Base-by-base conservation (phyloP, 2,113 vertebrate species). In the Ginglymostoma cirratum region DNA sequence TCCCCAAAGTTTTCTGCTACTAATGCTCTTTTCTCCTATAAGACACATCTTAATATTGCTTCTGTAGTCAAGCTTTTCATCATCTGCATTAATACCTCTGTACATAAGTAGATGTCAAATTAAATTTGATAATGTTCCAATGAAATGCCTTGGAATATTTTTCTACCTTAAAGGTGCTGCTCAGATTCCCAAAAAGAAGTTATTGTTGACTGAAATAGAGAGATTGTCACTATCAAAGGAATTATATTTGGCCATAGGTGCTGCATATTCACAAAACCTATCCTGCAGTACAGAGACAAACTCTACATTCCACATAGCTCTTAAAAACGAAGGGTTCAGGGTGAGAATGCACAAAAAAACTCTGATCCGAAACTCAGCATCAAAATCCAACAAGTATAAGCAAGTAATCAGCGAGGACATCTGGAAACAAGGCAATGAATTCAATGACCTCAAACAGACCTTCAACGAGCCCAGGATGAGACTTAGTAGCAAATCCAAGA, bases 401-500 rank as follows among this genome's bases (percentile, higher is more conserved):
- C 55, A 93, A 92, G 55, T 89, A 48, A 89, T 89, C 87, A 92
- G 55, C 15, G 23, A 66, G 19, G 61, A 19, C 52, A 61, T 14
- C 52, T 93, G 61, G 65, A 66, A n/a, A 66, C 17, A 93, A 93
- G 89, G 19, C 89, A 66, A 42, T 61, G 66, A 67, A 48, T 95
- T 52, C 94, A 95, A 30, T 38, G 72, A 95, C 24, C 42, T 70
- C 67, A 94, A 38, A 45, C 8, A 10, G 66, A 94, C 70, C 21
- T 67, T 72, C 89, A 66, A 93, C 89, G 38, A n/a, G n/a, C 55
- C 89, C 89, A 93, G 61, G 55, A 34, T 93, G 89, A 38, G 30
- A 93, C 89, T 93, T 67, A 38, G 89, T 30, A 93, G 61, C 61
- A 93, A 38, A 72, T 95, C 69, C 92, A 94, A 69, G 42, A 52